phyloP scores from a whole-genome alignment of 2,888 invertebrate species.

The Phasia obesa region DNA sequence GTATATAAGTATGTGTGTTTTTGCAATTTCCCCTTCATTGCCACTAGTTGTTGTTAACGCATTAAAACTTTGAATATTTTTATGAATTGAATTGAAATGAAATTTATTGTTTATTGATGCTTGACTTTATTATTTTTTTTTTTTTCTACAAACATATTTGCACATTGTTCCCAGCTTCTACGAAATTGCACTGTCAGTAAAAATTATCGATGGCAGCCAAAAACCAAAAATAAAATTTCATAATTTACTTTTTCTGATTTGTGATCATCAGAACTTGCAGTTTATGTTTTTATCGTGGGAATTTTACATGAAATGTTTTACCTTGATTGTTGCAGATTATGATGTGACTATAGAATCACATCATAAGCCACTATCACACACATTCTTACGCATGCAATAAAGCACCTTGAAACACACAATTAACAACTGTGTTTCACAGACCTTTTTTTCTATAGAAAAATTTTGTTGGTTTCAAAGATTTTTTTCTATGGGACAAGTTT shows the following conservation, averaged over 20 bases:
- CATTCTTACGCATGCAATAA: no score
- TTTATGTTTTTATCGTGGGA: not conserved
- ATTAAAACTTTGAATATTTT: constrained; percentile 29
- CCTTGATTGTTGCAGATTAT: not conserved
- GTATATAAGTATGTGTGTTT: not conserved
- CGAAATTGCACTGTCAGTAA: not conserved
- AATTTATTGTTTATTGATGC: constrained; percentile 19
- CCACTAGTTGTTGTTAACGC: constrained; percentile 10
- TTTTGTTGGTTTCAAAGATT: no score
- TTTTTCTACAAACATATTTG: not conserved
- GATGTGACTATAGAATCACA: no score
- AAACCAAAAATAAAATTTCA: no score
- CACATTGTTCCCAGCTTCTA: not conserved
- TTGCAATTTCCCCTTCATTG: not conserved
- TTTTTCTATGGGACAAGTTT: no score
- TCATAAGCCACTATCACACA: no score
- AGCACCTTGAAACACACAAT: no score
- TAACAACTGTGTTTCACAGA: no score
- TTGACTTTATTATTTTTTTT: constrained; percentile 21
- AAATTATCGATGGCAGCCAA: not conserved
- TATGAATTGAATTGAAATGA: constrained; percentile 10
- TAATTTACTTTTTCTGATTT: not conserved
- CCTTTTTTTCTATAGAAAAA: no score
- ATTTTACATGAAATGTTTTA: not conserved
- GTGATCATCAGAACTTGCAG: not conserved